Evolutionary conservation across 2,113 vertebrate species (phyloP), one percentile per base, ranked within the genome.

Genomic region (Colaptes auratus): DNA sequence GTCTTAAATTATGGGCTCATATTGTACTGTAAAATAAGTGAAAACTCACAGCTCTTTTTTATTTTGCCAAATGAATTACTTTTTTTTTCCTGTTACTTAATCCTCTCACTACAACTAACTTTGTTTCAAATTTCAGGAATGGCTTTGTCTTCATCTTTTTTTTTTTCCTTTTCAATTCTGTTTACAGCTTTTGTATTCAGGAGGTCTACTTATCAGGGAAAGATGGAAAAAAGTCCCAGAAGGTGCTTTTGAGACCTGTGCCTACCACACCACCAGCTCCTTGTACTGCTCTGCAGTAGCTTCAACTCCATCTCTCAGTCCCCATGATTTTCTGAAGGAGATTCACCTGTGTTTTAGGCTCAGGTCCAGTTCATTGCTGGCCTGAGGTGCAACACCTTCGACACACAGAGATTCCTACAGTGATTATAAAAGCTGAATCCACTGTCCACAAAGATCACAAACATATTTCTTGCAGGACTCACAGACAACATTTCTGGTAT

Each of bases 1-100:
- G 76, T 96, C 96, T 97, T 96, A 97, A 98, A 97, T 93, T 84
- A 97, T 70, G 96, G 95, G 96, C 97, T 97, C 96, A 96, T 87
- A 92, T 94, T 95, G 90, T 89, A 78, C 73, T 58, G 94, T 86
- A 92, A 97, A 97, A 94, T 95, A 92, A 96, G 97, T 67, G 91
- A 93, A 96, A 97, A 96, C 97, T 97, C 88, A 39, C 93, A 36
- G 88, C 89, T 95, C 96, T 93, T 82, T 95, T 91, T 96, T 93
- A 77, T 95, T 91, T 97, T 94, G 82, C 93, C 74, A 88, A 92
- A 90, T 56, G 71, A 97, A 96, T 55, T 69, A 82, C 94, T 93
- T 95, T 95, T 92, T 67, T 59, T 90, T 64, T 90, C 20, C 69
- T 61, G 52, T 91, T 91, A 82, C 91, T 85, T 81, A 75, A 91